These are phyloP conservation scores for Aphaenogaster floridana DNA, from an alignment of 1,140 invertebrate genomes.

Conservation along the genomic window DNA sequence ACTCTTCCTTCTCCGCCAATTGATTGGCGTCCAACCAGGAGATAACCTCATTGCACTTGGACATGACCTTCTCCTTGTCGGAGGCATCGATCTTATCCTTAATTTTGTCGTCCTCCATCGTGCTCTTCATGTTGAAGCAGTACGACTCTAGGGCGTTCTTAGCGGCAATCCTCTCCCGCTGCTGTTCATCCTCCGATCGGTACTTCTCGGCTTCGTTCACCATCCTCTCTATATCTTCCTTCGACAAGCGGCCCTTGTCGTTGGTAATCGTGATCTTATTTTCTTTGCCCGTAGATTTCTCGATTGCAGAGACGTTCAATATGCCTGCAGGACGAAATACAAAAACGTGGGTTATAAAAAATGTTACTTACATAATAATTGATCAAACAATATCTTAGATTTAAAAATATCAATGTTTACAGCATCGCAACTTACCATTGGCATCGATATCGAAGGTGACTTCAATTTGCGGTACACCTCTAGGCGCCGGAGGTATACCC, in stretches of 20 bases:
- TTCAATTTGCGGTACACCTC: constrained; percentile 93
- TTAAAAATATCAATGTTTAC: constrained; percentile 23
- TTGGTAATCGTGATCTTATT: constrained; percentile 95
- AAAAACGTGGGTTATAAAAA: not conserved
- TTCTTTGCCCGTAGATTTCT: constrained; percentile 88
- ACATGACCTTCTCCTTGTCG: constrained; percentile 94
- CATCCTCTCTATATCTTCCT: constrained; percentile 95
- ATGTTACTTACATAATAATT: not conserved
- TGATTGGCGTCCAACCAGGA: constrained; percentile 98
- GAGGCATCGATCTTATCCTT: constrained; percentile 95
- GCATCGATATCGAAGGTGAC: constrained; percentile 90
- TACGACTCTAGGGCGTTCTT: constrained; percentile 91
- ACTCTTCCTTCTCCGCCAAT: constrained; percentile 97
- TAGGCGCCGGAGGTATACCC: constrained; percentile 94
- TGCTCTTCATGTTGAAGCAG: constrained; percentile 98
- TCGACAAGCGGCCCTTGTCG: constrained; percentile 93
- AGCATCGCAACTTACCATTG: constrained; percentile 86
- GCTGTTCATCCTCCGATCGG: constrained; percentile 90
- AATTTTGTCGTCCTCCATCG: constrained; percentile 95
- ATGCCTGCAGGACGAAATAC: constrained; percentile 87
- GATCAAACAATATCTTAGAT: not conserved
- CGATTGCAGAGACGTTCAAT: constrained; percentile 88
- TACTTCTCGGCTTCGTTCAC: constrained; percentile 90
- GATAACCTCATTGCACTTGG: constrained; percentile 97
- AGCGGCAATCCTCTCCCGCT: constrained; percentile 89